Evolutionary conservation across 1,140 invertebrate species (phyloP).

Genomic region (Rhopalosiphum padi): DNA sequence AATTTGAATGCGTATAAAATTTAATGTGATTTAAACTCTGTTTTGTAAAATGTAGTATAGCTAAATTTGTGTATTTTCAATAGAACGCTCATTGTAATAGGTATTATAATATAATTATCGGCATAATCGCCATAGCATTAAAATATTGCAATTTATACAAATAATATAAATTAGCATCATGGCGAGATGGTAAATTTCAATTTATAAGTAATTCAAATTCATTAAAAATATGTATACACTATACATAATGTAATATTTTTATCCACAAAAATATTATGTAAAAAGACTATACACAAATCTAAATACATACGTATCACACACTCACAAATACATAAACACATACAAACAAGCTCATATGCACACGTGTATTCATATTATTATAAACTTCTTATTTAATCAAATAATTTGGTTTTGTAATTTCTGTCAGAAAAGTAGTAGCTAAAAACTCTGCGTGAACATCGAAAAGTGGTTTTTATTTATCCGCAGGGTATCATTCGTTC

Average conservation of each 20-base stretch:
- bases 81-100: not conserved
- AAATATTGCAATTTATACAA: not conserved
- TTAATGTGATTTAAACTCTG: not conserved
- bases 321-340: not conserved
- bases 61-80: not conserved
- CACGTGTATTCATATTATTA: not conserved
- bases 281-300: not conserved
- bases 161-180: too few relatives aligned
- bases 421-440: conserved; percentile 20
- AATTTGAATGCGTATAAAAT: not conserved
- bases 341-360: not conserved
- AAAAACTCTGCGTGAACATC: conserved; percentile 36
- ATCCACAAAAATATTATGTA: too few relatives aligned
- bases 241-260: not conserved
- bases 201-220: not conserved
- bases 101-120: not conserved
- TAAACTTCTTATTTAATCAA: conserved; percentile 7
- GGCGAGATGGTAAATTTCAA: not conserved
- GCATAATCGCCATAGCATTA: not conserved
- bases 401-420: not conserved
- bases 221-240: not conserved
- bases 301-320: not conserved
- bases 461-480: conserved; percentile 33
- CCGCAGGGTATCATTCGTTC: conserved; percentile 39
- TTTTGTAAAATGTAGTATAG: too few relatives aligned